These are phyloP conservation scores for Sterrhoptilus dennistouni DNA, from an alignment of 2,113 vertebrate genomes.

Conservation along the genomic window DNA sequence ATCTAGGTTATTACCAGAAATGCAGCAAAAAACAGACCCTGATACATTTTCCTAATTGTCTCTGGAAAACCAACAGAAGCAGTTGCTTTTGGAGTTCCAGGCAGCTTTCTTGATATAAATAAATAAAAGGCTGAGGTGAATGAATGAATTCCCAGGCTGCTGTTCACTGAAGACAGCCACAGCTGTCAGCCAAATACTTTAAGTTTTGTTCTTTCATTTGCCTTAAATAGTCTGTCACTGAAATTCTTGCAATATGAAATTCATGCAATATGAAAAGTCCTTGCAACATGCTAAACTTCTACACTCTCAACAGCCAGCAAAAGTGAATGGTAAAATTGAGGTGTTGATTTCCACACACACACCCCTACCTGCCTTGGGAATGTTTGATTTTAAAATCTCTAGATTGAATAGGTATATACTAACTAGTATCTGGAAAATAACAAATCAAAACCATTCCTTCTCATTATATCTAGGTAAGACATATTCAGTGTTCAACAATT, in stretches of 20 bases:
- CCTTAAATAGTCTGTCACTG: not conserved
- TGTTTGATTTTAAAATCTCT: not conserved
- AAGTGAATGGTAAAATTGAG: not conserved
- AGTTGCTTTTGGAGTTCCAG: not conserved
- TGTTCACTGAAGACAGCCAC: not conserved
- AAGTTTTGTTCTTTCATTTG: not conserved
- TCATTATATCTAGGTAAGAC: not conserved
- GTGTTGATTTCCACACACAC: not conserved
- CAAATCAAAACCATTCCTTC: not conserved
- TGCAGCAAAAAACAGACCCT: not conserved
- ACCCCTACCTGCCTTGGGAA: rapidly evolving
- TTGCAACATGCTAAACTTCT: not conserved
- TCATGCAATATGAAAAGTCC: not conserved
- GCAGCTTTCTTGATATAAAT: not conserved
- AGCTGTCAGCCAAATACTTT: not conserved
- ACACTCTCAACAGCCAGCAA: not conserved
- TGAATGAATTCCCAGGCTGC: rapidly evolving
- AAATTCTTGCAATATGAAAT: not conserved
- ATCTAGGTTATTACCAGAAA: not conserved
- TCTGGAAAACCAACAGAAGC: not conserved
- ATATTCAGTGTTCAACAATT: not conserved
- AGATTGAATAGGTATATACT: not conserved
- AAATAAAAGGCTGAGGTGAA: not conserved
- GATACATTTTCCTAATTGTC: not conserved
- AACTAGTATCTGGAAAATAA: not conserved